A percentile compares a stretch with the other conserved stretches of the same genome.
phyloP scores from a whole-genome alignment of 2,113 vertebrate genomes.

The Pterocles burchelli region DNA sequence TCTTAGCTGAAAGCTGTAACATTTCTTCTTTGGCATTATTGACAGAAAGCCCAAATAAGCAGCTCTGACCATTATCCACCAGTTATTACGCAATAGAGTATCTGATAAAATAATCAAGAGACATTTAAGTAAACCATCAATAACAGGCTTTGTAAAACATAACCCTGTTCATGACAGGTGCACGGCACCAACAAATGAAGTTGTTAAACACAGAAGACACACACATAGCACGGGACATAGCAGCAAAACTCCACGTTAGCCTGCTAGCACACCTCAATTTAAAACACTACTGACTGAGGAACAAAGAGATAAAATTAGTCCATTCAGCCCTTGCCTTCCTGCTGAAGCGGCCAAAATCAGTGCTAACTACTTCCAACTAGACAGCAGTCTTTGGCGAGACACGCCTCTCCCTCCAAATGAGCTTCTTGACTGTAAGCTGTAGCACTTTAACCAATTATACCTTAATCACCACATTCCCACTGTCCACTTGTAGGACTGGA shows the following conservation, averaged over 20 bases:
- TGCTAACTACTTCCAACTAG: not conserved
- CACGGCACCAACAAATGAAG: not conserved
- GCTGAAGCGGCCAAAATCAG: not conserved
- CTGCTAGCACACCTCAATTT: not conserved
- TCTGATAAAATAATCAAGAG: not conserved
- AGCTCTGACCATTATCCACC: not conserved
- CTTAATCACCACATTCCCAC: not conserved
- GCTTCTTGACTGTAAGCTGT: not conserved
- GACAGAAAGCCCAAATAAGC: not conserved
- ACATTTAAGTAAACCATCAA: not conserved
- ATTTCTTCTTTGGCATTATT: not conserved
- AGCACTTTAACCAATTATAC: not conserved
- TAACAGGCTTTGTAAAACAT: not conserved
- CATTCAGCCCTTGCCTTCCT: not conserved
- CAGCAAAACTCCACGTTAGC: not conserved
- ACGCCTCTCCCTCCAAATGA: not conserved
- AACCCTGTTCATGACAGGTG: fast-evolving
- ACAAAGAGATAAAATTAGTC: not conserved
- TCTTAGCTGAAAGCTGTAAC: not conserved
- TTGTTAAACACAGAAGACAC: not conserved
- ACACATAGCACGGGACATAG: not conserved
- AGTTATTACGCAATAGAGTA: not conserved
- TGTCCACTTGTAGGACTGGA: not conserved
- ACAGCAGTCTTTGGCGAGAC: not conserved
- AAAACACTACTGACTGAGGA: not conserved